Base-by-base conservation (phyloP, 1,140 invertebrate species). In the Melitaea cinxia region DNA sequence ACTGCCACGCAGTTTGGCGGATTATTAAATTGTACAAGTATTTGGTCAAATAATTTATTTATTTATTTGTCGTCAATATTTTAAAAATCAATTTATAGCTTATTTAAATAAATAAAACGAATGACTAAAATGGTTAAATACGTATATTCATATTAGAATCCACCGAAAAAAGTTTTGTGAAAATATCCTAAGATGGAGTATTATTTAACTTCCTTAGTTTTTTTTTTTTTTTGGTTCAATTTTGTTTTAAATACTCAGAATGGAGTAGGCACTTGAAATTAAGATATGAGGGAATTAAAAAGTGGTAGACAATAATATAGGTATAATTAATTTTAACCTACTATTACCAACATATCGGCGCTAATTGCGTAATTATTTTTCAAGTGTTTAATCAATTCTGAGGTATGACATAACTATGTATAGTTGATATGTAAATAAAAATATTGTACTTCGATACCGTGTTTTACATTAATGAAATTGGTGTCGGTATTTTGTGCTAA, bases 401-500 rank as follows among this genome's bases (percentile, higher is more conserved):
- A 17, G 37, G n/a, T 39, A 15, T 39, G 37, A 1, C 4, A 42
- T 19, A 42, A 17, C 14, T 42, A 42, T 42, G 17, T 14, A 42
- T 17, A 17, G 37, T 42, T 42, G n/a, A 42, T 42, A 42, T 42
- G 37, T 42, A 42, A 42, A 42, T 42, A 42, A 42, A n/a, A 42
- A 42, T 42, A 42, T 42, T 42, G 37, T 42, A 42, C 17, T 33
- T 17, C 37, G 37, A 17, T 42, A 42, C 17, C 37, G 37, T 42
- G 37, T 42, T 42, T 42, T 42, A 42, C 37, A 42, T 42, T 42
- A 7, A 17, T 42, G 37, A 42, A 42, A 42, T 42, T 42, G 37
- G 37, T 42, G 37, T 42, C 37, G 37, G 15, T 42, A n/a, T n/a
- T 42, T 17, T 42, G 14, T 42, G 37, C 37, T 42, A 42, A 42